Evolutionary conservation across 2,797 vertebrate genomes (phyloP), one percentile per base, ranked within the genome.

Genomic region (Glyptemys insculpta): DNA sequence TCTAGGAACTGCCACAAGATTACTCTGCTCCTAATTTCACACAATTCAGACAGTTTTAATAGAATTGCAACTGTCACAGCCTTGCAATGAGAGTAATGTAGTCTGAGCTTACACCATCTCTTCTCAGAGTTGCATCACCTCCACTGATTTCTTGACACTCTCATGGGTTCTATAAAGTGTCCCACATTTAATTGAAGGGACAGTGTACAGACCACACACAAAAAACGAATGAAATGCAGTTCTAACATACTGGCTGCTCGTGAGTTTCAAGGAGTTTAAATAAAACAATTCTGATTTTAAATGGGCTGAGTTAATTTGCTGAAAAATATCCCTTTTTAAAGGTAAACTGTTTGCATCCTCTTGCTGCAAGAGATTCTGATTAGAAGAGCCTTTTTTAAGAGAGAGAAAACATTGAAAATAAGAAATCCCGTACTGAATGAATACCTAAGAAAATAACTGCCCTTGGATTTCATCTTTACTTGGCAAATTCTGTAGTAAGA

Each of bases 101-200:
- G 37, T 44, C 41, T 31, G 19, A 34, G 54, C 54, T 89, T 65
- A 82, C 62, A 65, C 90, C 84, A 81, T 76, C 68, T 56, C 68
- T 74, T 82, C 57, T 86, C 78, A 52, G 52, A 49, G 79, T 29
- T 15, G 47, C n/a, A 31, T 78, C n/a, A 27, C 50, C 76, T 57
- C 47, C 65, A 82, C 72, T 34, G 27, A 49, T 44, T 82, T 50
- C 65, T 49, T 49, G 72, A 49, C 83, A 23, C 53, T 44, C 12
- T 41, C 6, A 4, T 68, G 21, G n/a, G 44, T 2, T 54, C 27
- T 68, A 1, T 0, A 47, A 23, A 34, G 19, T 9, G 25, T 19
- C 5, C 1, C 89, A 49, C 1, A 44, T 44, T 25, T 81, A 54
- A 79, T 7, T 0, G 8, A 74, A 79, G 65, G n/a, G 68, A 56